These are phyloP conservation scores for Vimba vimba DNA, from an alignment of 2,113 vertebrate genomes.

Conservation along the genomic window DNA sequence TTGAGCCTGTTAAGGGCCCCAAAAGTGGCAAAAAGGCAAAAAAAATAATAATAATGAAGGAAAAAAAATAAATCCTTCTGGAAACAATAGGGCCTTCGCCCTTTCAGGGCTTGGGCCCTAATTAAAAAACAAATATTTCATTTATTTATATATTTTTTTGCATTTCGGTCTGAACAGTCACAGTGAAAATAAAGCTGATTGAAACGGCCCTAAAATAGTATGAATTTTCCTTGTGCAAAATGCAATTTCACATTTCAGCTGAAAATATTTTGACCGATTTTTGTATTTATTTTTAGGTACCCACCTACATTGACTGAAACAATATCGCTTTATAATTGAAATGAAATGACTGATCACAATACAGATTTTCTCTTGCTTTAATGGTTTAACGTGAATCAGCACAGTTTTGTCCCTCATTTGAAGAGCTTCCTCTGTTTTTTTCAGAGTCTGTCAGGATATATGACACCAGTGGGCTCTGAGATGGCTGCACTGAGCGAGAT, in stretches of 20 bases:
- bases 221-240: background rate
- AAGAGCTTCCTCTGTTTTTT: conserved; percentile 47
- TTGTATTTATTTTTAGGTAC: background rate
- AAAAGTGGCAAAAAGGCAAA: no score
- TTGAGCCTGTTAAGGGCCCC: no score
- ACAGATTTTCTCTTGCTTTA: background rate
- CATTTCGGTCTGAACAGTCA: no score
- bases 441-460: conserved; percentile 87
- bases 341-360: background rate
- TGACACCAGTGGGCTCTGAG: conserved; percentile 87
- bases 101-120: no score
- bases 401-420: background rate
- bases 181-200: no score
- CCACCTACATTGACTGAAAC: background rate
- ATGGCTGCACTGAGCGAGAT: conserved; percentile 86
- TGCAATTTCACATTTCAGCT: background rate
- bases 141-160: no score
- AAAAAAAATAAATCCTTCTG: no score
- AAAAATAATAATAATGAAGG: no score
- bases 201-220: no score
- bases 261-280: background rate
- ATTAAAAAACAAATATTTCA: no score
- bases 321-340: background rate
- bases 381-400: background rate
- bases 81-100: no score